phyloP scores from a whole-genome alignment of 2,888 invertebrate genomes.

The Tipula unca region DNA sequence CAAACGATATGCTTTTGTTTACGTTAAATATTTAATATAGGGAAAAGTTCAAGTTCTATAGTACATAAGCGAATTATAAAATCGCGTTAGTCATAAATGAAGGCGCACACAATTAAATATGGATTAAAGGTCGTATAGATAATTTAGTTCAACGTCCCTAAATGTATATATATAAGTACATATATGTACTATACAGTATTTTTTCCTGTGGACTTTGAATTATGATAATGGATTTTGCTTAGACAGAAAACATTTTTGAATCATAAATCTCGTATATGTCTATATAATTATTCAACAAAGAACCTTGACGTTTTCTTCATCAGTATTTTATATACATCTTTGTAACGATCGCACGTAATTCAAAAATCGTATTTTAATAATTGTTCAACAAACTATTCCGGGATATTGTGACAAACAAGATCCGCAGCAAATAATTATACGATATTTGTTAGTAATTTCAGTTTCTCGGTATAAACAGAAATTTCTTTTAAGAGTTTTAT shows the following conservation, averaged over 20 bases:
- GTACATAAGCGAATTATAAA: no score
- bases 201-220: background rate
- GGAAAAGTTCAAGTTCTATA: no score
- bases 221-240: background rate
- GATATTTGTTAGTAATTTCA: background rate
- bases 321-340: background rate
- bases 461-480: background rate
- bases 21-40: no score
- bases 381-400: background rate
- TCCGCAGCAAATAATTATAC: background rate
- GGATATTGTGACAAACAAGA: background rate
- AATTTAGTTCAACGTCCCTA: no score
- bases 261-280: background rate
- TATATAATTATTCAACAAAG: background rate
- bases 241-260: background rate
- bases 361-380: background rate
- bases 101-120: no score
- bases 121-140: no score
- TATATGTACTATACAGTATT: no score
- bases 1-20: no score
- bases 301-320: background rate
- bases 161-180: no score
- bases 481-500: background rate
- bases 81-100: no score
- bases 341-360: background rate